These are phyloP conservation scores for Rhorus exstirpatorius DNA, from an alignment of 2,888 invertebrate genomes.

Conservation along the genomic window DNA sequence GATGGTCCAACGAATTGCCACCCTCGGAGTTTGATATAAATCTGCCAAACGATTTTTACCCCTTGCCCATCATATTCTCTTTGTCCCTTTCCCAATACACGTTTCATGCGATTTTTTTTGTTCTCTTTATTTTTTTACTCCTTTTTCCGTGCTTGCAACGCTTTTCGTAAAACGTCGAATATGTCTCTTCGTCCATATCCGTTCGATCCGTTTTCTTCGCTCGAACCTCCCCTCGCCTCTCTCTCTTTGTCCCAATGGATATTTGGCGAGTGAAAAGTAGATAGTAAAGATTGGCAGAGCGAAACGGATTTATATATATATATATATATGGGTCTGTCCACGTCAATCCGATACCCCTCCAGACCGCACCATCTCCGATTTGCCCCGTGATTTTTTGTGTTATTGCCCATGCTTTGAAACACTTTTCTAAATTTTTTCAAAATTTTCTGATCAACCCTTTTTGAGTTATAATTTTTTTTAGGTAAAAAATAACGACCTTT, in stretches of 20 bases:
- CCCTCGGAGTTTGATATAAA: slow-evolving; percentile 51
- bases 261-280: slow-evolving; percentile 59
- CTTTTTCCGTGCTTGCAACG: slow-evolving; percentile 45
- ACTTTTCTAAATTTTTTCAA: too few relatives aligned
- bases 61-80: background rate
- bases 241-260: slow-evolving; percentile 64
- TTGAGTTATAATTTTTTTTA: too few relatives aligned
- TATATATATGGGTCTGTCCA: too few relatives aligned
- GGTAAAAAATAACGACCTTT: too few relatives aligned
- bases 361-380: too few relatives aligned
- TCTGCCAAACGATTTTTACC: slow-evolving; percentile 44
- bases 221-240: slow-evolving; percentile 20
- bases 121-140: slow-evolving; percentile 31
- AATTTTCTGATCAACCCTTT: too few relatives aligned
- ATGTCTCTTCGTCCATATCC: slow-evolving; percentile 63
- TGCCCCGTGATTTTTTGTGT: too few relatives aligned
- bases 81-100: background rate
- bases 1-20: slow-evolving; percentile 59
- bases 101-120: slow-evolving; percentile 17
- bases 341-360: too few relatives aligned
- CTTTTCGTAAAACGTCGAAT: slow-evolving; percentile 51
- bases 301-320: slow-evolving; percentile 21
- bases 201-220: slow-evolving; percentile 68
- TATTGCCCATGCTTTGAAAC: too few relatives aligned
- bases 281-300: slow-evolving; percentile 63